Conservation (phyloP, 1,140 invertebrate species). For the Rhynchophorus ferrugineus region DNA sequence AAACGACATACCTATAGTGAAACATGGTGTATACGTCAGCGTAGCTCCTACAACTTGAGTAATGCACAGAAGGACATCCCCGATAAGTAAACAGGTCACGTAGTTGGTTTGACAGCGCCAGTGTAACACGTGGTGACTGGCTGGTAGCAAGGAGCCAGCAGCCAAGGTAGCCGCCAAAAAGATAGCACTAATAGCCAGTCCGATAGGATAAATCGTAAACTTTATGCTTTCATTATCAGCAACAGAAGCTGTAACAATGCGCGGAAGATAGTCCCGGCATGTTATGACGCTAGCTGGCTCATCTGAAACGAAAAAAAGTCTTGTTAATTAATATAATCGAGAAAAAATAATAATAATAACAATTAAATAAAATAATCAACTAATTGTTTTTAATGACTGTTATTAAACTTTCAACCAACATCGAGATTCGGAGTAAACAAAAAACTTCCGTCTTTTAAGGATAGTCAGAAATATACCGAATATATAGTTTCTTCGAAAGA, state of each 20-base stretch:
- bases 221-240: constrained; percentile 37
- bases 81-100: constrained; percentile 68
- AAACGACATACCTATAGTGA: constrained; percentile 62
- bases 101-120: constrained; percentile 80
- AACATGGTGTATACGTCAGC: constrained; percentile 49
- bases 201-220: constrained; percentile 63
- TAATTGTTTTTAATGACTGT: too few relatives aligned
- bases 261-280: constrained; percentile 22
- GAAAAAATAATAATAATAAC: too few relatives aligned
- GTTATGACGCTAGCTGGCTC: constrained; percentile 26
- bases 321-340: too few relatives aligned
- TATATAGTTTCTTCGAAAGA: too few relatives aligned
- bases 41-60: constrained; percentile 55
- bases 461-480: too few relatives aligned
- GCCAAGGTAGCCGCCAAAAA: constrained; percentile 70
- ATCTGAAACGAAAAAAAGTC: constrained; percentile 23
- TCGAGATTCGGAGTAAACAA: too few relatives aligned
- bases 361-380: too few relatives aligned
- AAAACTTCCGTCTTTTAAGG: too few relatives aligned
- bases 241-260: constrained; percentile 25
- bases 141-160: constrained; percentile 65
- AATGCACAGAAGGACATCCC: constrained; percentile 66
- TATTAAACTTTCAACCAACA: too few relatives aligned
- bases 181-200: constrained; percentile 64
- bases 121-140: constrained; percentile 73